Percentiles rank a stretch among this genome's conserved stretches.
Evolutionary conservation across 2,797 vertebrate genomes (phyloP).

Genomic region (Hylomyscus alleni): DNA sequence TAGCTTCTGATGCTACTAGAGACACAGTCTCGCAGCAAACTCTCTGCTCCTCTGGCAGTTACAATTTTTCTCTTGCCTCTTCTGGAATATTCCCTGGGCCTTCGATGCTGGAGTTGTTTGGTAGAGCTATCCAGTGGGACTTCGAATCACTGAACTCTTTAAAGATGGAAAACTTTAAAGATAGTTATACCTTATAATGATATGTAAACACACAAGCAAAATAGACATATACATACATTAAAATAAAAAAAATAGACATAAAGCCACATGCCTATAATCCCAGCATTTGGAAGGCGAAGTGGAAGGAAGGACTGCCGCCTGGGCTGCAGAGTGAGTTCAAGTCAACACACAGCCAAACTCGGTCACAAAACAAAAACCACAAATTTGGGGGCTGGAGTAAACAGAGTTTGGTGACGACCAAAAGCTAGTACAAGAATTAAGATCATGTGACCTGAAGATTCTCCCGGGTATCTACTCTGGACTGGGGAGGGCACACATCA

Average conservation of each 20-base stretch:
- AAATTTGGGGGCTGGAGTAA: background rate
- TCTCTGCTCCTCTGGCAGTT: background rate
- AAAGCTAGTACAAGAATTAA: background rate
- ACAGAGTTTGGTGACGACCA: background rate
- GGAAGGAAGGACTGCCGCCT: background rate
- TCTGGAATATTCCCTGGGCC: background rate
- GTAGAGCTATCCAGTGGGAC: background rate
- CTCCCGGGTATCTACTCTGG: background rate
- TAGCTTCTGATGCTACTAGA: background rate
- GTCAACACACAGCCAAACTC: background rate
- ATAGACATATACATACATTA: background rate
- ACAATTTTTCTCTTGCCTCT: background rate
- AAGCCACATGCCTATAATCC: background rate
- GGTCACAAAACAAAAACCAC: background rate
- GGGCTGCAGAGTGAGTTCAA: background rate
- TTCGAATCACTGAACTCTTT: background rate
- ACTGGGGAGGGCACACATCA: background rate
- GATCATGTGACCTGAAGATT: background rate
- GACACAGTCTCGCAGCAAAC: background rate
- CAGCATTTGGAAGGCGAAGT: background rate
- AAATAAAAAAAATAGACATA: background rate
- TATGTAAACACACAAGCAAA: background rate
- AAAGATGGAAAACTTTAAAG: background rate
- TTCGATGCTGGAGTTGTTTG: background rate
- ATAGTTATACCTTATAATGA: background rate